Conservation (phyloP, 2,888 invertebrate genomes). For the Tillus elongatus region DNA sequence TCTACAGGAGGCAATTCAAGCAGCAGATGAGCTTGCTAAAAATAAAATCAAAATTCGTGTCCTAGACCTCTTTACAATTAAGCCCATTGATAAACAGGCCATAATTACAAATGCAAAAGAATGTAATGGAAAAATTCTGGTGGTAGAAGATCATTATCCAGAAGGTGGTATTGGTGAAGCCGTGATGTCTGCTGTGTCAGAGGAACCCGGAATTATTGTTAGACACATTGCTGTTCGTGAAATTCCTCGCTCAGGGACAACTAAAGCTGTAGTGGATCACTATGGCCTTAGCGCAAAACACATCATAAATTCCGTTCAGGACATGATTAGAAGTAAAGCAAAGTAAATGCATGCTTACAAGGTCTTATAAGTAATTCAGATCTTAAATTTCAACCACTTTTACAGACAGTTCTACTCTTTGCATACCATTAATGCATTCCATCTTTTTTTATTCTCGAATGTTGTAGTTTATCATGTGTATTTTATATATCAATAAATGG, state of each 20-base stretch:
- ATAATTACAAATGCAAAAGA: constrained; percentile 69
- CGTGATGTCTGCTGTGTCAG: constrained; percentile 70
- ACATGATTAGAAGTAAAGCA: constrained; percentile 21
- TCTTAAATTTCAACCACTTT: no score
- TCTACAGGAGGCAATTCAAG: constrained; percentile 79
- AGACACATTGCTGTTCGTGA: constrained; percentile 71
- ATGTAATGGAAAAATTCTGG: constrained; percentile 73
- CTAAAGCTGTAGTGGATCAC: constrained; percentile 72
- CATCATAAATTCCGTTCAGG: constrained; percentile 62
- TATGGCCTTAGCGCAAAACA: constrained; percentile 82
- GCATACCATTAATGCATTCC: no score
- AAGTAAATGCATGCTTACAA: no score
- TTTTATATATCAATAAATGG: no score
- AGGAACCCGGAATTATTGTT: constrained; percentile 60
- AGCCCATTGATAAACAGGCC: constrained; percentile 79
- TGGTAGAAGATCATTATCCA: constrained; percentile 96
- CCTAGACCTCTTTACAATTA: constrained; percentile 92
- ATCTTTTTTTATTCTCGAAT: no score
- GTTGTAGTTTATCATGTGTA: no score
- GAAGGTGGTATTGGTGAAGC: constrained; percentile 97
- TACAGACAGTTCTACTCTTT: no score
- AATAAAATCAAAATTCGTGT: constrained; percentile 70
- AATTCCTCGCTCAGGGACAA: constrained; percentile 90
- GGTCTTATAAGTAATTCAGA: no score
- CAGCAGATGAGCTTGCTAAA: constrained; percentile 65